These are phyloP conservation scores for Rugalucina vietnamica DNA, from an alignment of 2,888 invertebrate species.

Conservation along the genomic window DNA sequence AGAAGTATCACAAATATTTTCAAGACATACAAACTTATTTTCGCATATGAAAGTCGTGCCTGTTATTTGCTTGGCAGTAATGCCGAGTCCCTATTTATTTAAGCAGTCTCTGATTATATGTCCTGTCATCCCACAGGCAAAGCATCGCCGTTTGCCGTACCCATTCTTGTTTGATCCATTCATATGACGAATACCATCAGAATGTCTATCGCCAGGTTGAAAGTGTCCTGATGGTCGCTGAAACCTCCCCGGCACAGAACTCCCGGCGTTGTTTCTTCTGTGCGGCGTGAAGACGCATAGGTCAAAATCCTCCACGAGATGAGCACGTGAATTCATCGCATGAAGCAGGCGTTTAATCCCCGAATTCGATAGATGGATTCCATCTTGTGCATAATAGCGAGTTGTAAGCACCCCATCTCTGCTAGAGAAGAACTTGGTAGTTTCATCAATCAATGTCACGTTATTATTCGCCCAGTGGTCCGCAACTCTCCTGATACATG, in stretches of 20 bases:
- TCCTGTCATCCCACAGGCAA: not conserved
- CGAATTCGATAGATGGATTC: not conserved
- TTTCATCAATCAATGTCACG: not conserved
- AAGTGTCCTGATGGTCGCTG: not conserved
- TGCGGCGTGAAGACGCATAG: not conserved
- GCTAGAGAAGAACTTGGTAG: not conserved
- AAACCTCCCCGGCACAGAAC: not conserved
- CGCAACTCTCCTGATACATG: not conserved
- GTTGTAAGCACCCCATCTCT: not conserved
- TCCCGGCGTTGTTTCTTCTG: not conserved
- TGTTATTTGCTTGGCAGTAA: not conserved
- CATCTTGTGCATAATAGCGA: not conserved
- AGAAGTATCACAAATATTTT: no score
- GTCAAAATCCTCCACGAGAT: not conserved
- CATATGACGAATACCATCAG: not conserved
- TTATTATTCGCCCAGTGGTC: not conserved
- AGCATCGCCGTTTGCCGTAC: not conserved
- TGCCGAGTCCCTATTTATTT: not conserved
- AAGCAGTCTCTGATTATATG: not conserved
- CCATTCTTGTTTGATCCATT: not conserved
- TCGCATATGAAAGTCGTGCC: no score
- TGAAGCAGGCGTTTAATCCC: not conserved
- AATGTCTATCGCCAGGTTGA: not conserved
- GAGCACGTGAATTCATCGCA: no score
- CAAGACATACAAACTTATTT: no score